Conservation (phyloP, 2,797 vertebrate genomes). For the Gallinago nigripennis region DNA sequence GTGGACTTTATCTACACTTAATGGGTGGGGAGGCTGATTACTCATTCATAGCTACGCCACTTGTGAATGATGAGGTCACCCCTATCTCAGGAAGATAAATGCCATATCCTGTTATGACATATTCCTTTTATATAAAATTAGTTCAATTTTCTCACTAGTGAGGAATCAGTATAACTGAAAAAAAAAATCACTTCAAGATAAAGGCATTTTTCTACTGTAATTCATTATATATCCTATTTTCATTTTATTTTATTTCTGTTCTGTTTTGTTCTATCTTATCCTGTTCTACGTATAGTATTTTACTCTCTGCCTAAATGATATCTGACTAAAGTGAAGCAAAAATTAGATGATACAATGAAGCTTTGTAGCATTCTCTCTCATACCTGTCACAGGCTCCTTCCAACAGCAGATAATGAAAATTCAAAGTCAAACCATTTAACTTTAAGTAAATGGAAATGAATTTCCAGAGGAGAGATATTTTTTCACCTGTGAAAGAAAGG, state of each 20-base stretch:
- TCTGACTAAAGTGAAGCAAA: conserved; percentile 75
- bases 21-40: conserved; percentile 62
- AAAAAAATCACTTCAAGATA: conserved; percentile 55
- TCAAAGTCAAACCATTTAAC: conserved; percentile 77
- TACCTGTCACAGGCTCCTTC: conserved; percentile 71
- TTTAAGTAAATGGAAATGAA: conserved; percentile 76
- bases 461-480: conserved; percentile 69
- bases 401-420: conserved; percentile 74
- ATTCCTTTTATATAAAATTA: conserved; percentile 65
- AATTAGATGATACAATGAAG: conserved; percentile 73
- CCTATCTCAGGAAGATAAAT: conserved; percentile 65
- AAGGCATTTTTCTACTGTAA: conserved; percentile 62
- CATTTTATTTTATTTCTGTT: conserved; percentile 66
- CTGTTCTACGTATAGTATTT: conserved; percentile 65
- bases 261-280: conserved; percentile 70
- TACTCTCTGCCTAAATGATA: conserved; percentile 70
- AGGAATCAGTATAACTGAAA: conserved; percentile 46
- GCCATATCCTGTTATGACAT: conserved; percentile 65
- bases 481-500: conserved; percentile 65
- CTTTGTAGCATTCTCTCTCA: conserved; percentile 64
- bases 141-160: conserved; percentile 64
- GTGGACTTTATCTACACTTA: conserved; percentile 58
- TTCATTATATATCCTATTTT: conserved; percentile 67
- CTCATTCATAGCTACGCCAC: conserved; percentile 65
- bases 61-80: conserved; percentile 65